Percentiles rank a stretch among this genome's conserved stretches.
Evolutionary conservation across 37 sponge, comb jelly and placozoan genomes (phyloP).

Genomic region (Bolinopsis microptera): DNA sequence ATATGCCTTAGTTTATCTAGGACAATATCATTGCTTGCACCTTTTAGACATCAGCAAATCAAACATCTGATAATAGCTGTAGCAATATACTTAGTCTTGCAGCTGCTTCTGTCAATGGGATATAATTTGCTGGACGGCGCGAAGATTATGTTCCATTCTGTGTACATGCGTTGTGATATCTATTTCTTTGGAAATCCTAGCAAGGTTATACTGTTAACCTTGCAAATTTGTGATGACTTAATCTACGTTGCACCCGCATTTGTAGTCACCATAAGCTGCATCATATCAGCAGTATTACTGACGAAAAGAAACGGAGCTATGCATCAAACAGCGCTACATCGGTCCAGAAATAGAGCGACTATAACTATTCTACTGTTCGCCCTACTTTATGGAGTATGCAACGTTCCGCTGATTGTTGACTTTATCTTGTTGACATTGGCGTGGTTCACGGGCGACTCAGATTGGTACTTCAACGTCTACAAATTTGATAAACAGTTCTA

Average conservation of each 20-base stretch:
- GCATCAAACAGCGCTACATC: background rate
- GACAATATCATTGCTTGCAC: background rate
- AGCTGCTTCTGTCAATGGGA: background rate
- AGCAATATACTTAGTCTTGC: background rate
- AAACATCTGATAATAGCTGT: background rate
- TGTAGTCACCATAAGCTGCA: background rate
- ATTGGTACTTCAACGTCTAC: too few species aligned
- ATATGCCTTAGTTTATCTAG: background rate
- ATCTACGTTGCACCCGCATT: background rate
- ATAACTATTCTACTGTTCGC: background rate
- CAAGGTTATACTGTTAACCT: too few species aligned
- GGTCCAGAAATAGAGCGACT: background rate
- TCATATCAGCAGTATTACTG: too few species aligned
- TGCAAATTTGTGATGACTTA: too few species aligned
- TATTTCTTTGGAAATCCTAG: background rate
- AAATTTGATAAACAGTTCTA: too few species aligned
- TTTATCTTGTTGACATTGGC: too few species aligned
- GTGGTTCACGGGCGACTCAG: too few species aligned
- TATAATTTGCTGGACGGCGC: background rate
- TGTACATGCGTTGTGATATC: background rate
- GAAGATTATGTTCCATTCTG: background rate
- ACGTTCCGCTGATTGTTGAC: background rate
- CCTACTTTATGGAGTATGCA: background rate
- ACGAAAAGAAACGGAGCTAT: too few species aligned
- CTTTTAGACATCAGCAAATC: background rate